Base-by-base conservation (phyloP, 2,113 vertebrate species). In the Castor canadensis region DNA sequence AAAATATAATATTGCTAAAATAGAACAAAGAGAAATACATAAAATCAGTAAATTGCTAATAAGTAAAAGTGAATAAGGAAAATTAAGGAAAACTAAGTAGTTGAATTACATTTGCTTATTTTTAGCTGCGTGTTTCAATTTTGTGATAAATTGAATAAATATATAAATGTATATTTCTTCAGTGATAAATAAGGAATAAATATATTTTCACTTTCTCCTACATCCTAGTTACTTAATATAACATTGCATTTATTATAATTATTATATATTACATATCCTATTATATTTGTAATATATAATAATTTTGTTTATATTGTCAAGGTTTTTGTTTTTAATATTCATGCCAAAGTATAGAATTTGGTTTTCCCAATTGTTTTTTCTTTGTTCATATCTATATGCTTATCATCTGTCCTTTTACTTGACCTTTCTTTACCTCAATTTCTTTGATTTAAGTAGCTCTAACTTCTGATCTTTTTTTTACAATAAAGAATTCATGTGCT, bases 301-400 rank as follows among this genome's bases (percentile, higher is more conserved):
- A 47, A n/a, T 87, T 94, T 49, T 94, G 22, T 64, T 81, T 94
- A 9, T 64, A 67, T 32, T 80, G 6, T 95, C 17, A 87, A 60
- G 58, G 5, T 0, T 69, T 91, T 77, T 64, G 5, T 0, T 69
- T 91, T 77, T 94, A 75, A 60, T 93, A 43, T 85, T 92, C 85
- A 67, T 71, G 12, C 82, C 64, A 43, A 40, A 76, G n/a, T 92
- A 64, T 35, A 2, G 49, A 77, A 88, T 72, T 75, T 93, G 15
- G 5, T 58, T 88, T 4, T 77, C 69, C 52, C 1, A 49, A 16
- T 35, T 80, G 17, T 56, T 86, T 73, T 64, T 71, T 20, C 40
- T 87, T 94, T 93, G 45, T 35, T 87, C 32, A 28, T 67, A 45
- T 87, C 64, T 94, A 75, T 69, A 30, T 85, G 30, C 4, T 60